Evolutionary conservation across 2,888 invertebrate genomes (phyloP).

Genomic region (Yponomeuta evonymella): DNA sequence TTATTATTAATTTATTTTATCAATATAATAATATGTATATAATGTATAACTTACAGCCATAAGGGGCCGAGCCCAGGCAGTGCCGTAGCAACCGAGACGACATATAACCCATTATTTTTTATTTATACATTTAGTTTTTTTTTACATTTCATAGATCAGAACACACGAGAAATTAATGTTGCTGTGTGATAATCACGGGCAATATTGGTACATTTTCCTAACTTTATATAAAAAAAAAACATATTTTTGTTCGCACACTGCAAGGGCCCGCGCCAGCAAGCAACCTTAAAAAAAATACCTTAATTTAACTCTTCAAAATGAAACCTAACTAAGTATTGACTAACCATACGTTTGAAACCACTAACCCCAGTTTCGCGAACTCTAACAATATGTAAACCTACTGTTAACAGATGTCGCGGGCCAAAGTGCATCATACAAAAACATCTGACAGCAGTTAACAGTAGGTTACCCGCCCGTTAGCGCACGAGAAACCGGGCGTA

Average conservation of each 20-base stretch:
- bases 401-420: too few species aligned
- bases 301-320: constrained; percentile 37
- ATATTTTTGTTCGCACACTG: constrained; percentile 11
- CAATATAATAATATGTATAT: constrained; percentile 75
- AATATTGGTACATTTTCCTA: neutral
- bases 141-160: constrained; percentile 7
- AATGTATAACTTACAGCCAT: constrained; percentile 74
- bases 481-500: neutral
- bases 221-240: neutral
- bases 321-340: constrained; percentile 30
- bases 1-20: constrained; percentile 75
- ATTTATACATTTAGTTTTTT: constrained; percentile 5
- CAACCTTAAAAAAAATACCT: constrained; percentile 50
- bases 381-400: too few species aligned
- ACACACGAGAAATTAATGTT: neutral
- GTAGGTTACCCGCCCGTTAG: too few species aligned
- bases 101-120: neutral
- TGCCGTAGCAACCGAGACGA: neutral
- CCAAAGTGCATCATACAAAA: too few species aligned
- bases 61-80: constrained; percentile 35
- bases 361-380: neutral
- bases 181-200: neutral
- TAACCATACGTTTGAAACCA: constrained; percentile 21
- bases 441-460: too few species aligned
- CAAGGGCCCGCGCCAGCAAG: constrained; percentile 41